A percentile compares a stretch with the other conserved stretches of the same genome.
Conservation (phyloP, 2,797 vertebrate species). For the Poecilia wingei region DNA sequence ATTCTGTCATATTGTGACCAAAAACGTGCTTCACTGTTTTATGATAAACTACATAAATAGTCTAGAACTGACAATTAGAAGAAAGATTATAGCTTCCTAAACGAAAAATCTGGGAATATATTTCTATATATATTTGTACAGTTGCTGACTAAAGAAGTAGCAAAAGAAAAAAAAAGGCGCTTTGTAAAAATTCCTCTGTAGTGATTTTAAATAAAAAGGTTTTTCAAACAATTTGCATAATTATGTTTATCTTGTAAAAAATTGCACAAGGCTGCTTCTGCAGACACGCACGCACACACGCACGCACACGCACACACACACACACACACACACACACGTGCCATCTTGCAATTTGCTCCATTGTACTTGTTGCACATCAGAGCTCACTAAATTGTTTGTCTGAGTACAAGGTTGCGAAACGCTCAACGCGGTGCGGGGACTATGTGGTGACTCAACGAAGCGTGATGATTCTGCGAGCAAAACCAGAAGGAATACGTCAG, state of each 20-base stretch:
- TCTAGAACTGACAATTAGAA: neutral
- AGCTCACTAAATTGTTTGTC: conserved; percentile 57
- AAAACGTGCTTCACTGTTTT: neutral
- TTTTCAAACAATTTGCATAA: conserved; percentile 45
- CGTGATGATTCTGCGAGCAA: conserved; percentile 41
- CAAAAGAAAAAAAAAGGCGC: neutral
- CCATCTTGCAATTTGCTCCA: conserved; percentile 36
- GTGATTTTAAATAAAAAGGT: conserved; percentile 29
- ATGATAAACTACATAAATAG: neutral
- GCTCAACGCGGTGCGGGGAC: conserved; percentile 26
- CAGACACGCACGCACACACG: conserved; percentile 11
- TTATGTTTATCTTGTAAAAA: conserved; percentile 44
- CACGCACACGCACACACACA: neutral
- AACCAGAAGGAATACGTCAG: conserved; percentile 41
- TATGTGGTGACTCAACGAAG: conserved; percentile 37
- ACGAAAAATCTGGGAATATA: neutral
- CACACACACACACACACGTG: neutral
- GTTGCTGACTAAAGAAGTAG: conserved; percentile 4
- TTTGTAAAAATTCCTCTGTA: conserved; percentile 3
- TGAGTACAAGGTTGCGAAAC: conserved; percentile 38
- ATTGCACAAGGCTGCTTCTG: conserved; percentile 33
- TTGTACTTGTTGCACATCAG: conserved; percentile 37
- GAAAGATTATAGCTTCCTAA: neutral
- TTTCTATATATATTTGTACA: neutral
- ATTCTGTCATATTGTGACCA: neutral